A percentile compares a stretch with the other conserved stretches of the same genome.
Evolutionary conservation across 2,113 vertebrate genomes (phyloP).

Genomic region (Perccottus glenii): DNA sequence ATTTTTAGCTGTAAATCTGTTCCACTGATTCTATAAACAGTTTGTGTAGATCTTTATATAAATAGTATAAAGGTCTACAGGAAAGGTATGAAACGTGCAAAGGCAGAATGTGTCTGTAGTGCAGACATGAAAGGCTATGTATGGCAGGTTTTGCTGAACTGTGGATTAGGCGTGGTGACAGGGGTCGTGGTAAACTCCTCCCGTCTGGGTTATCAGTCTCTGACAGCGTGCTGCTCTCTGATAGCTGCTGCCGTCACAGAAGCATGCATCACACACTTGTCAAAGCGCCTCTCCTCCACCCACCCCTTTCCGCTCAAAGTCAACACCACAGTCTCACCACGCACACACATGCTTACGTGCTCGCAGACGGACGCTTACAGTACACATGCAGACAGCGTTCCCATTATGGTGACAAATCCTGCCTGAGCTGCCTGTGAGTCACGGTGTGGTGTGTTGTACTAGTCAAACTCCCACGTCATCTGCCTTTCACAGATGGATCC

Average conservation of each 20-base stretch:
- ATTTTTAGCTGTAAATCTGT: too few species aligned
- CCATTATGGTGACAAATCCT: slow-evolving; percentile 75
- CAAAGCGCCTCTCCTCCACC: slow-evolving; percentile 68
- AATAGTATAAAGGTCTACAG: too few species aligned
- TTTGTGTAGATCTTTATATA: too few species aligned
- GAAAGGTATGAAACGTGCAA: too few species aligned
- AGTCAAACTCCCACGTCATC: slow-evolving; percentile 72
- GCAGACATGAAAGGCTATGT: slow-evolving; percentile 24
- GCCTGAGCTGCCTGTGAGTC: slow-evolving; percentile 74
- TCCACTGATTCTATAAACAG: too few species aligned
- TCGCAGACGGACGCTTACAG: slow-evolving; percentile 40
- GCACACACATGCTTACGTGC: slow-evolving; percentile 59
- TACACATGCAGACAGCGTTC: slow-evolving; percentile 52
- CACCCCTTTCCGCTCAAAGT: slow-evolving; percentile 65
- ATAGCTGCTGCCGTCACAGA: slow-evolving; percentile 69
- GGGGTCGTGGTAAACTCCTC: slow-evolving; percentile 44
- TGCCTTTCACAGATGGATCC: slow-evolving; percentile 70
- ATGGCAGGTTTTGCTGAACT: slow-evolving; percentile 17
- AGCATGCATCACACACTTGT: slow-evolving; percentile 73
- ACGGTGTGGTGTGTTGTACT: slow-evolving; percentile 53
- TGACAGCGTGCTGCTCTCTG: slow-evolving; percentile 60
- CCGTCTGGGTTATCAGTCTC: slow-evolving; percentile 61
- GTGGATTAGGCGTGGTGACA: slow-evolving; percentile 36
- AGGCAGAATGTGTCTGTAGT: background rate
- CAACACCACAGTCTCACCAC: slow-evolving; percentile 63